Evolutionary conservation across 2,888 invertebrate genomes (phyloP).

Genomic region (Trissolcus brochymenae): DNA sequence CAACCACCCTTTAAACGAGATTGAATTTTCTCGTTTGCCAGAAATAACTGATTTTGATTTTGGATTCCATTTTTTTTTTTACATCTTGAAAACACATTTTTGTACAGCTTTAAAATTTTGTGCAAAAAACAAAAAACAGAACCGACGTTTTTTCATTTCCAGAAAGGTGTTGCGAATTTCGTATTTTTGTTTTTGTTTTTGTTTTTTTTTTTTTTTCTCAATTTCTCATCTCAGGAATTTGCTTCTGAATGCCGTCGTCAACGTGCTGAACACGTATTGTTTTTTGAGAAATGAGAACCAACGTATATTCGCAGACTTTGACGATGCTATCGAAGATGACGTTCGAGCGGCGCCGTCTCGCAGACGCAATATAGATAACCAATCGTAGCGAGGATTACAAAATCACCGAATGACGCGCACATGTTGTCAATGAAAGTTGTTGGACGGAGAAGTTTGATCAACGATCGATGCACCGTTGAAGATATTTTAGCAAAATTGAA

Average conservation of each 20-base stretch:
- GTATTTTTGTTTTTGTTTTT: constrained; percentile 18
- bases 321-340: constrained; percentile 46
- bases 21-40: too few species aligned
- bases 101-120: too few species aligned
- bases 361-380: constrained; percentile 22
- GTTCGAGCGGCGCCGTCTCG: constrained; percentile 11
- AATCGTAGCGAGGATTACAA: constrained; percentile 14
- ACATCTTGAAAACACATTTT: too few species aligned
- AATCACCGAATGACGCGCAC: constrained; percentile 16
- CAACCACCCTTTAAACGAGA: too few species aligned
- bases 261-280: constrained; percentile 44
- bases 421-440: not conserved
- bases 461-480: not conserved
- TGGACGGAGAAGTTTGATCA: not conserved
- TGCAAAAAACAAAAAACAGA: not conserved
- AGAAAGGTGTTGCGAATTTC: constrained; percentile 27
- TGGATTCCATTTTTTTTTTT: too few species aligned
- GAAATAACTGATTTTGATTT: too few species aligned
- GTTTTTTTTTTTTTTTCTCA: constrained; percentile 18
- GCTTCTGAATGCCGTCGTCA: constrained; percentile 36
- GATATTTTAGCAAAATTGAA: not conserved
- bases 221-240: constrained; percentile 26
- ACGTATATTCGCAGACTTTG: constrained; percentile 37
- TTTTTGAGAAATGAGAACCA: constrained; percentile 23
- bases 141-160: constrained; percentile 13